Evolutionary conservation across 2,113 vertebrate genomes (phyloP).

Genomic region (Burhinus oedicnemus): DNA sequence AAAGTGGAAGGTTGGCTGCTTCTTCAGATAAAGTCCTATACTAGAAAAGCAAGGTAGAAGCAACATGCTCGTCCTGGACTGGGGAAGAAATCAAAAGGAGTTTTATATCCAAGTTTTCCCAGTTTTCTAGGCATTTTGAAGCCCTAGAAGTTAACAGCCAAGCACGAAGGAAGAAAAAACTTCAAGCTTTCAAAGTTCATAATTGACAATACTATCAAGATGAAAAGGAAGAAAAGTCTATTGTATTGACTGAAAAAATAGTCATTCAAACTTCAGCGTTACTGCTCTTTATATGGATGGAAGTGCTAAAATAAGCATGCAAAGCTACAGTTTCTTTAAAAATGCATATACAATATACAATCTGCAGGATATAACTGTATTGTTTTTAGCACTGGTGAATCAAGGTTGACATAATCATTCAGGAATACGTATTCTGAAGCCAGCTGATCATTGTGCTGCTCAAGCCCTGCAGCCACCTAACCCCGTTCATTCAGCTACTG

Average conservation of each 20-base stretch:
- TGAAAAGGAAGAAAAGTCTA: constrained; percentile 29
- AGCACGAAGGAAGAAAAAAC: background rate
- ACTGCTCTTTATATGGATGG: constrained; percentile 27
- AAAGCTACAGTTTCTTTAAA: constrained; percentile 42
- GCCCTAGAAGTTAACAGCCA: background rate
- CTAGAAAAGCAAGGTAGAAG: background rate
- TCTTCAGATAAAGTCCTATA: background rate
- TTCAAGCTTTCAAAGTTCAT: background rate
- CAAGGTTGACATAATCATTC: constrained; percentile 14
- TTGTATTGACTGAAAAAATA: constrained; percentile 47
- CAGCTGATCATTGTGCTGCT: background rate
- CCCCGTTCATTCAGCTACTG: background rate
- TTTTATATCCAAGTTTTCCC: background rate
- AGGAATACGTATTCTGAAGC: background rate
- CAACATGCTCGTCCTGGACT: background rate
- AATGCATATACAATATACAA: constrained; percentile 4
- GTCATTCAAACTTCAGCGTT: constrained; percentile 15
- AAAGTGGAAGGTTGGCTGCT: background rate
- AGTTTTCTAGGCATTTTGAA: background rate
- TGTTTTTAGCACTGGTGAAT: background rate
- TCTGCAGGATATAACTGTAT: constrained; percentile 27
- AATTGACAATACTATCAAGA: constrained; percentile 27
- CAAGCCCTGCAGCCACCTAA: background rate
- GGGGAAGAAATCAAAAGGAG: background rate
- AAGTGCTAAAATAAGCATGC: constrained; percentile 64